phyloP scores from a whole-genome alignment of 2,888 invertebrate species.

The Anagyrus pseudococci region DNA sequence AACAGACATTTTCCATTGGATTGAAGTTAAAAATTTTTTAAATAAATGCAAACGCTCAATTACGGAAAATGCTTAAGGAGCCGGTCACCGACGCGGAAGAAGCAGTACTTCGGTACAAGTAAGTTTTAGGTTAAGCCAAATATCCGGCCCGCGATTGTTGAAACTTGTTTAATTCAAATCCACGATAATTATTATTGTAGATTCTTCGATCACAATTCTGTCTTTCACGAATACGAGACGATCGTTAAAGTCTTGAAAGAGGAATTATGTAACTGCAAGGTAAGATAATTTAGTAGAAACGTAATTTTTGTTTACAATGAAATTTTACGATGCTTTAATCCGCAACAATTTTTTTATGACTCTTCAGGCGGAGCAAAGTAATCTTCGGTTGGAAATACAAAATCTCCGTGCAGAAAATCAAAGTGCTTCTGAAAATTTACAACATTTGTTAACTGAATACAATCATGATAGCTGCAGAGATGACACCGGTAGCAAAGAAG shows the following conservation, averaged over 20 bases:
- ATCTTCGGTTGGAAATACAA: constrained; percentile 49
- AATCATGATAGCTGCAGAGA: constrained; percentile 43
- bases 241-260: constrained; percentile 47
- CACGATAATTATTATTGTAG: constrained; percentile 39
- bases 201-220: constrained; percentile 39
- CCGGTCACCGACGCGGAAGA: constrained; percentile 29
- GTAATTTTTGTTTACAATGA: constrained; percentile 4
- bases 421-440: constrained; percentile 42
- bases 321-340: background rate
- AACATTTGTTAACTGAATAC: constrained; percentile 43
- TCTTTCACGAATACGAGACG: constrained; percentile 48
- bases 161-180: constrained; percentile 1
- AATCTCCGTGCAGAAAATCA: constrained; percentile 45
- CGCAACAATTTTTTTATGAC: background rate
- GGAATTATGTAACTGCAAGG: constrained; percentile 53
- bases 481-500: constrained; percentile 39
- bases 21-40: background rate
- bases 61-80: constrained; percentile 23
- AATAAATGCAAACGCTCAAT: background rate
- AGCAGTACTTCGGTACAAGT: constrained; percentile 32
- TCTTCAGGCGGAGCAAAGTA: constrained; percentile 50
- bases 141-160: background rate
- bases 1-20: background rate
- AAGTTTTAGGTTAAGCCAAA: constrained; percentile 37
- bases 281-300: background rate